Evolutionary conservation across 2,888 invertebrate genomes (phyloP), one percentile per base, ranked within the genome.

Genomic region (Brachypalpus laphriformis): DNA sequence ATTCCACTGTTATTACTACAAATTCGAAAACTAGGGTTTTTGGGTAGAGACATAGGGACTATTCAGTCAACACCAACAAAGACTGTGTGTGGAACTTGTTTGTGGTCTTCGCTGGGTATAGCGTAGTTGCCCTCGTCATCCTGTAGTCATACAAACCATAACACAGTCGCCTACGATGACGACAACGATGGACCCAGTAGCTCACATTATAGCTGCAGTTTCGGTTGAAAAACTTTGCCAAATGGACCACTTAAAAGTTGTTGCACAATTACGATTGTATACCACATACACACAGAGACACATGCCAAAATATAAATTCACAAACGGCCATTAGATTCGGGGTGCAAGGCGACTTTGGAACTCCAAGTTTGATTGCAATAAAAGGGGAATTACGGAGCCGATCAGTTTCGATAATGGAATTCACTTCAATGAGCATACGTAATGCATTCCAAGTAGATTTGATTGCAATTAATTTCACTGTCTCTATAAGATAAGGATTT

Each of bases 201-300:
- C 37, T 47, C 66, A 80, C 70, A 80, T 65, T 74, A 70, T 18
- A 57, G 80, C 68, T 78, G 74, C 51, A 83, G 83, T 80, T 74
- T 57, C 57, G 74, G 74, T 80, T 83, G 80, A 57, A 83, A 83
- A 83, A 83, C 83, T 83, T 83, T 83, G 80, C 83, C 83, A 83
- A 83, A 83, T 83, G 83, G 83, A 80, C 83, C 83, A 80, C 83
- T 83, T 83, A 74, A 83, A 83, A 83, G 83, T 83, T 83, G 80
- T 75, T 83, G 78, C 80, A 65, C 82, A 78, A 78, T 78, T 77
- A 83, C 78, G 72, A 78, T 56, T 74, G 68, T 20, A 61, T 59
- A 49, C 42, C 47, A 28, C 51, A 22, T 20, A 54, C 71, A 65
- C 34, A 40, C 51, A 34, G 18, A 40, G 28, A 9, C 47, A 9